Base-by-base conservation (phyloP, 2,113 vertebrate genomes). In the Morone saxatilis region DNA sequence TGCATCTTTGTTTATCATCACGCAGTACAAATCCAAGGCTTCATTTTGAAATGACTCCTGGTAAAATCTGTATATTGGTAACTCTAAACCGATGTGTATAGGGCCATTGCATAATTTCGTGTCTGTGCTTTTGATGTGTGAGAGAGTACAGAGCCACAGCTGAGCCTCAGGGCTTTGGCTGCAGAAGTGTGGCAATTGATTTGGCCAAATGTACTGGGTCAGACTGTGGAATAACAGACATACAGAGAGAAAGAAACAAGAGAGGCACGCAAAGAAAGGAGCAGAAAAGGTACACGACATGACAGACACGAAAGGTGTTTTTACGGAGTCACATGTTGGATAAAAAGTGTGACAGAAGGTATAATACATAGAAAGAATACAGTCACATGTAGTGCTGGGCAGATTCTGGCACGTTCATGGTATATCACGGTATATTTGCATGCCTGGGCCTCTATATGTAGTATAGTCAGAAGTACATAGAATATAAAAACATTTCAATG, bases 171-270 rank as follows among this genome's bases (percentile, higher is more conserved):
- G 78, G 82, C 62, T 78, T 88, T 89, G 80, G 86, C 84, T 87
- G 60, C 86, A 83, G 54, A 72, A 87, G 87, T 89, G 86, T 91
- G 88, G 76, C 85, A 87, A 91, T 89, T 76, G 89, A 90, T 93
- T 93, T 92, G 85, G 88, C 88, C 81, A 38, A 56, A 79, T 72
- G 71, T 76, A 63, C 76, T 67, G 74, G 88, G 83, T 88, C 89
- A 90, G 80, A 80, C 56, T 80, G 85, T 83, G 79, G 53, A 69
- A 74, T 51, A 76, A 74, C 74, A 71, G 53, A 86, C 22, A 8
- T 19, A 43, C 11, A 10, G 31, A 71, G 60, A 38, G 20, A 79
- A 6, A 75, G 48, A 56, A 60, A 38, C 22, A 1, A 75, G 8
- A 38, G 19, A 57, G 36, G 11, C 12, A 45, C 5, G 5, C 25